Evolutionary conservation across 1,140 invertebrate species (phyloP), one percentile per base, ranked within the genome.

Genomic region (Diorhabda sublineata): DNA sequence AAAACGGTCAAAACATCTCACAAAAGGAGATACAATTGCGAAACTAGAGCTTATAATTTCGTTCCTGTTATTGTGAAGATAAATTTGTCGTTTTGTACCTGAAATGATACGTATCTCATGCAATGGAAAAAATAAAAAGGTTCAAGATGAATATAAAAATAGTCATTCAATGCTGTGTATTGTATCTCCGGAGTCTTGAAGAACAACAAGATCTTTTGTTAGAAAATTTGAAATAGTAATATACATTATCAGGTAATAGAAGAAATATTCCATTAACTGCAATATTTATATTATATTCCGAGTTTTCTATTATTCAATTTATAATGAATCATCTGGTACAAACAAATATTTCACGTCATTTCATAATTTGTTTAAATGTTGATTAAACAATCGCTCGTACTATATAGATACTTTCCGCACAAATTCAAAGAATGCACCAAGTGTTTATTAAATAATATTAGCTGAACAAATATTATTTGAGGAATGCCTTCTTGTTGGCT

Each of bases 391-490:
- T 52, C 4, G 6, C 4, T 4, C 47, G 4, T 6, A 52, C 47
- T 52, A 52, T 52, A 52, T 52, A 8, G 47, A 6, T n/a, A 52
- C n/a, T 52, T 52, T 52, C 6, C n/a, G 47, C 47, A 52, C 47
- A 52, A 52, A 52, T 52, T 52, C 47, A 52, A 52, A 52, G 47
- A 52, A 52, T 52, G 47, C 47, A n/a, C 6, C 4, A n/a, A 52
- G 47, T 52, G 47, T 52, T 52, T 52, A 52, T 52, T 52, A 52
- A 52, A n/a, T 52, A n/a, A 52, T 4, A 52, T 52, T 52, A 52
- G 47, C n/a, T 52, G 47, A 52, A 52, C 47, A 52, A 52, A 52
- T 52, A 52, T 52, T 52, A 52, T 52, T 52, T 52, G n/a, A 52
- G 47, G 47, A 52, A 52, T 52, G 47, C 47, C 47, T 52, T 52